Evolutionary conservation across 2,888 invertebrate genomes (phyloP), one percentile per base, ranked within the genome.

Genomic region (Gryllus longicercus): DNA sequence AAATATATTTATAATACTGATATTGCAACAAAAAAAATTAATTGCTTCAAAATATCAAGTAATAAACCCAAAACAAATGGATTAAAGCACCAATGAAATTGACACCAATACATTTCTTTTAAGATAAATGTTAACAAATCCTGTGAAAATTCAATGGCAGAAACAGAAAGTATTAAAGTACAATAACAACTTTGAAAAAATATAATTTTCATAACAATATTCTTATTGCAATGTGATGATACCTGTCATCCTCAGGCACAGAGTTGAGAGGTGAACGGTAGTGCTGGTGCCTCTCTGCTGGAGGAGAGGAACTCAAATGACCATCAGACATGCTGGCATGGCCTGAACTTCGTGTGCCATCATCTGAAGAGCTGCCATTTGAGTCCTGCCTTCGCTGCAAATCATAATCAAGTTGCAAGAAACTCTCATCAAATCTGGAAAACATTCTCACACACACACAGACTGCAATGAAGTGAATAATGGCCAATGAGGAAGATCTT

Each of bases 261-360:
- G 89, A 87, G 86, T 91, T 88, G 80, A 89, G 85, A 50, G 87
- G 88, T 84, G 87, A 90, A 84, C 84, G 90, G 87, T 84, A 90
- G 85, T 85, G 88, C 81, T 78, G 87, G 87, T 86, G 86, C 84
- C 90, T 83, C 78, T 90, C 87, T 10, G 86, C 85, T 14, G 86
- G 85, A 1, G 86, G 85, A 14, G 87, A 86, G 25, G 86, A 86
- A 18, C 86, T 85, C 82, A 89, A 88, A 38, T 89, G 89, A 79
- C 95, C 95, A 87, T 96, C 96, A n/a, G 96, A 96, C 96, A 96
- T 96, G 84, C 95, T 95, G 11, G 96, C 96, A 87, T 96, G 96
- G 0, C 96, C 96, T 1, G 96, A 96, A n/a, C 96, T 96, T 63
- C 96, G 90, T 87, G 95, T 95, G 87, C 85, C 86, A 79, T 96